Evolutionary conservation across 2,113 vertebrate genomes (phyloP).

Genomic region (Phalacrocorax carbo): DNA sequence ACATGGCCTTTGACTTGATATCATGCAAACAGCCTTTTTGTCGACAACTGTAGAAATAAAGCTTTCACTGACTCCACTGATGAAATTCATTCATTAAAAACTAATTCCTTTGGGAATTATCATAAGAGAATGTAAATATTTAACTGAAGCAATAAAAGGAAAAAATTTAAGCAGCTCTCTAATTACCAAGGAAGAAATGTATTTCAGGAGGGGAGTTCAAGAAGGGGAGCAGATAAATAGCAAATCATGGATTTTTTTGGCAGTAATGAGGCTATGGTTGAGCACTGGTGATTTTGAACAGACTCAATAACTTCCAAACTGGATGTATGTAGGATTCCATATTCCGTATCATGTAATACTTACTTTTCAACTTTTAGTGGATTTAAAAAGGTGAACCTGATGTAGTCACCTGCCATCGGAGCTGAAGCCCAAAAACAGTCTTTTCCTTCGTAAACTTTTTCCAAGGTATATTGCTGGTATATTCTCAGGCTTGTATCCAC

Average conservation of each 20-base stretch:
- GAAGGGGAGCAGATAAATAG: not conserved
- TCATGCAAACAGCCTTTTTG: not conserved
- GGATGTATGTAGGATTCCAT: not conserved
- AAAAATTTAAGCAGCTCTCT: not conserved
- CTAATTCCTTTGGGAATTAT: not conserved
- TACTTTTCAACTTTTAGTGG: constrained; percentile 65
- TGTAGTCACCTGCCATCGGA: constrained; percentile 65
- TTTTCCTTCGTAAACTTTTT: constrained; percentile 57
- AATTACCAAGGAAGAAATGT: not conserved
- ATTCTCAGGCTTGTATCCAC: constrained; percentile 53
- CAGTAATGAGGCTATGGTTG: not conserved
- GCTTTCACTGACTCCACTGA: not conserved
- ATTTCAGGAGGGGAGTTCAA: not conserved
- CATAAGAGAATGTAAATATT: not conserved
- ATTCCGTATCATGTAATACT: not conserved
- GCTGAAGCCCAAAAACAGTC: constrained; percentile 69
- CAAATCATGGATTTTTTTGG: not conserved
- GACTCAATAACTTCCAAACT: not conserved
- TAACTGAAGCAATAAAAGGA: not conserved
- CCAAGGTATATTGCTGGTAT: constrained; percentile 60
- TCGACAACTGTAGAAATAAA: not conserved
- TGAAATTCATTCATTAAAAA: not conserved
- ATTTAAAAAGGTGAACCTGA: constrained; percentile 57
- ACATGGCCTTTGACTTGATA: not conserved
- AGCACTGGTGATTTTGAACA: not conserved